Percentiles rank a stretch among this genome's conserved stretches.
Conservation (phyloP, 2,113 vertebrate species). For the Thermophis baileyi region DNA sequence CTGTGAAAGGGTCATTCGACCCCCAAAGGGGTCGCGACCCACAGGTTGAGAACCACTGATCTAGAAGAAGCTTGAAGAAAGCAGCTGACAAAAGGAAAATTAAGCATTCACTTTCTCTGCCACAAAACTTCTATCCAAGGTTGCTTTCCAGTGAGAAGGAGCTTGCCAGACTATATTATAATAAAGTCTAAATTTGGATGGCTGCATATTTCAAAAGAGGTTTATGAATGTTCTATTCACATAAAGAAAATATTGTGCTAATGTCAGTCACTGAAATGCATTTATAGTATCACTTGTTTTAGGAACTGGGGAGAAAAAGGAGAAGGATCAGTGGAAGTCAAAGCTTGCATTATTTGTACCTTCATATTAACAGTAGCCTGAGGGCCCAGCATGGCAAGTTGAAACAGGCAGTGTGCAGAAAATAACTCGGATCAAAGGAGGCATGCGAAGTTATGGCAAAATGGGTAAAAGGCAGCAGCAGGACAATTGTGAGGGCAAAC, state of each 20-base stretch:
- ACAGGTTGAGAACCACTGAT: too few species aligned
- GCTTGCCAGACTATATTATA: neutral
- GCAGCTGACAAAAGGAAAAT: neutral
- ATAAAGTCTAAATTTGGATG: neutral
- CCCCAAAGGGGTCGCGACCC: too few species aligned
- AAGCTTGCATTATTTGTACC: slow-evolving; percentile 6
- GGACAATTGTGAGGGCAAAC: slow-evolving; percentile 32
- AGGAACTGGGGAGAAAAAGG: neutral
- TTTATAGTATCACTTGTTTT: neutral
- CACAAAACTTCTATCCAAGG: neutral
- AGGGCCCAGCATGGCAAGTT: slow-evolving; percentile 38
- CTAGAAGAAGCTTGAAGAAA: neutral
- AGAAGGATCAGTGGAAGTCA: neutral
- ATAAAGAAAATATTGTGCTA: neutral
- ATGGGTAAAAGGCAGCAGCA: slow-evolving; percentile 19
- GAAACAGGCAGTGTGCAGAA: slow-evolving; percentile 35
- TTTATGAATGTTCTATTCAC: neutral
- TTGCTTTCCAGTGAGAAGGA: neutral
- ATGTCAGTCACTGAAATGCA: neutral
- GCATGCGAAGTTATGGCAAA: slow-evolving; percentile 22
- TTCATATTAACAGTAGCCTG: slow-evolving; percentile 31
- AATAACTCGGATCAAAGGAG: slow-evolving; percentile 52
- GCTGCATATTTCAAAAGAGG: neutral
- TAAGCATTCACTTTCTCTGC: neutral
- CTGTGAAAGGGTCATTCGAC: too few species aligned